Evolutionary conservation across 2,113 vertebrate genomes (phyloP).

Genomic region (Clarias gariepinus): DNA sequence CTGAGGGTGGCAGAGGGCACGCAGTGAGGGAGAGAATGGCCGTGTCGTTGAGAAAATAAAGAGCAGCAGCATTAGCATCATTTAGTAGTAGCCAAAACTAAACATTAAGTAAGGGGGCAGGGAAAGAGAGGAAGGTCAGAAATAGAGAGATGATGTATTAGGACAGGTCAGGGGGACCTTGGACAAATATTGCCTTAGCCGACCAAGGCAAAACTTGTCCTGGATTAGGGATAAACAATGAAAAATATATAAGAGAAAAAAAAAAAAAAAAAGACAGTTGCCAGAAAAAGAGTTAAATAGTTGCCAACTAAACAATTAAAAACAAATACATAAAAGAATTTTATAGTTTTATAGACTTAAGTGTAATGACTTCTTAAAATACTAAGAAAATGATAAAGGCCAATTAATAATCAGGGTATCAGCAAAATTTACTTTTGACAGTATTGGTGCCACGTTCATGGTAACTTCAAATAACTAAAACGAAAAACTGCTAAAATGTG

Average conservation of each 20-base stretch:
- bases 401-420: slow-evolving; percentile 26
- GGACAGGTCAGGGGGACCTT: slow-evolving; percentile 36
- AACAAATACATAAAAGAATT: not conserved
- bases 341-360: not conserved
- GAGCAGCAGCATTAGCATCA: slow-evolving; percentile 51
- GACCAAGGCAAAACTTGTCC: slow-evolving; percentile 57
- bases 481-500: not conserved
- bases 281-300: slow-evolving; percentile 54
- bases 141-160: slow-evolving; percentile 44
- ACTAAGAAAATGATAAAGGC: not conserved
- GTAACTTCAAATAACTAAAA: not conserved
- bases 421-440: not conserved
- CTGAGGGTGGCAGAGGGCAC: slow-evolving; percentile 66
- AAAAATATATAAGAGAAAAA: slow-evolving; percentile 17
- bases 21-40: slow-evolving; percentile 57
- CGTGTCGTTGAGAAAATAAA: slow-evolving; percentile 43
- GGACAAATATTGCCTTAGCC: slow-evolving; percentile 54
- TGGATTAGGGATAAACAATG: slow-evolving; percentile 35
- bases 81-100: slow-evolving; percentile 50
- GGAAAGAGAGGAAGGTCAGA: slow-evolving; percentile 30
- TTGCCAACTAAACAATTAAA: slow-evolving; percentile 14
- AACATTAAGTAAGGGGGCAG: slow-evolving; percentile 50
- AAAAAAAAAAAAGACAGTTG: slow-evolving; percentile 51
- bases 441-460: not conserved
- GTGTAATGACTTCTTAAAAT: not conserved